Conservation (phyloP, 2,113 vertebrate genomes). For the Hipposideros armiger region DNA sequence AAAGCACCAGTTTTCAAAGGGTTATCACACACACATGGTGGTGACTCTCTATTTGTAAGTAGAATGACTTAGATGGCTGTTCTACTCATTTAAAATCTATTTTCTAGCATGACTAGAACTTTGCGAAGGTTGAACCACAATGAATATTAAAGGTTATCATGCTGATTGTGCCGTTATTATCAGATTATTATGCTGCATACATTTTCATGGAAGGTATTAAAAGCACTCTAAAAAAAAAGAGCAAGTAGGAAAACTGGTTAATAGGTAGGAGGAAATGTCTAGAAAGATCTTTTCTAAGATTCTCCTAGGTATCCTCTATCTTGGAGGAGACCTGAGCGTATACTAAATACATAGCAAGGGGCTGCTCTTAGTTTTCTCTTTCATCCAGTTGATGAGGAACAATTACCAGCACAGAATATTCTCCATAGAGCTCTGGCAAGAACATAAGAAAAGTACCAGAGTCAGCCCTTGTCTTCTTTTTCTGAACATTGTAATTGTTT, state of each 20-base stretch:
- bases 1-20: not conserved
- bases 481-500: constrained; percentile 7
- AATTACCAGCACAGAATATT: constrained; percentile 45
- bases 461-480: constrained; percentile 56
- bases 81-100: not conserved
- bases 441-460: not conserved
- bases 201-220: constrained; percentile 26
- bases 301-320: not conserved
- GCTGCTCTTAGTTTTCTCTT: constrained; percentile 46
- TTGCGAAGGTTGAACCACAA: not conserved
- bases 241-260: not conserved
- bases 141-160: not conserved
- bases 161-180: not conserved
- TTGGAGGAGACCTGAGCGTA: not conserved
- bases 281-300: not conserved
- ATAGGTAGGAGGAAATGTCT: not conserved
- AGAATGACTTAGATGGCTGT: not conserved
- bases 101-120: not conserved
- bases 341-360: not conserved
- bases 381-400: constrained; percentile 17
- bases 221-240: not conserved
- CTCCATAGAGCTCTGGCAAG: not conserved
- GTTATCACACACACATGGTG: not conserved
- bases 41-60: not conserved
- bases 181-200: constrained; percentile 21